phyloP scores from a whole-genome alignment of 2,113 vertebrate species.

The Etia nguti region DNA sequence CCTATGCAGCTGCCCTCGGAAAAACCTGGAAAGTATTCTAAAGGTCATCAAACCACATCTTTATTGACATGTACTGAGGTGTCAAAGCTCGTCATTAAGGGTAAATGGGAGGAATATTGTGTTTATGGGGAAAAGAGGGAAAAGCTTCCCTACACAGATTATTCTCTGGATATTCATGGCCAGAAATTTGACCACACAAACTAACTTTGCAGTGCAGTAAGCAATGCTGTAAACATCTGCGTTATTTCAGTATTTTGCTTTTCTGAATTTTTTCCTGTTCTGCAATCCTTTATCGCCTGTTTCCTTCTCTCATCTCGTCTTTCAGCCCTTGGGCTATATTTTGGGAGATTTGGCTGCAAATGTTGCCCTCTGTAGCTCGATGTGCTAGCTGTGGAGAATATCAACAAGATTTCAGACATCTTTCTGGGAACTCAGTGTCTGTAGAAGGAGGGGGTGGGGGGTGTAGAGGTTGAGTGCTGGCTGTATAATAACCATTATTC shows the following conservation, averaged over 20 bases:
- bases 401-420: slow-evolving; percentile 33
- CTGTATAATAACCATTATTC: slow-evolving; percentile 68
- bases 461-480: slow-evolving; percentile 52
- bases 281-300: background rate
- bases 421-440: slow-evolving; percentile 25
- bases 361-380: slow-evolving; percentile 44
- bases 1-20: too few species aligned
- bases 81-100: too few species aligned
- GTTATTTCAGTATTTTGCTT: background rate
- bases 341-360: slow-evolving; percentile 55
- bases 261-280: background rate
- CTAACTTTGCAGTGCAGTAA: background rate
- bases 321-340: background rate
- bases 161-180: background rate
- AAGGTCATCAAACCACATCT: too few species aligned
- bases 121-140: background rate
- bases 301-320: background rate
- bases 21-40: too few species aligned
- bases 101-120: too few species aligned
- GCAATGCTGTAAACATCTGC: background rate
- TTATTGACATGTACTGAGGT: too few species aligned
- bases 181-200: background rate
- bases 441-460: background rate
- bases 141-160: background rate
- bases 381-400: slow-evolving; percentile 36